These are phyloP conservation scores for Odontocerum albicorne DNA, from an alignment of 2,888 invertebrate genomes.

Conservation along the genomic window DNA sequence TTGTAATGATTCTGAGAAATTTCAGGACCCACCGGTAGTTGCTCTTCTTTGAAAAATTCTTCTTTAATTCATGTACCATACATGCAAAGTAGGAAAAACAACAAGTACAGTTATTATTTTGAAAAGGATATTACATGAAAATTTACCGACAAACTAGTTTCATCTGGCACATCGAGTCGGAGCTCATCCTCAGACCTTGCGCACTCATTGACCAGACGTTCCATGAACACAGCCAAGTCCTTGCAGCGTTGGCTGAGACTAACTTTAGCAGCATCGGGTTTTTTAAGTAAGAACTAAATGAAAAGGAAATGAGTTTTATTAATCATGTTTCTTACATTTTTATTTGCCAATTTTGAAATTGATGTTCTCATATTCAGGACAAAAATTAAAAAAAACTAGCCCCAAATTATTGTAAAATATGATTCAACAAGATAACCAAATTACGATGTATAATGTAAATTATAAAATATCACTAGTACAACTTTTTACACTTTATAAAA, in stretches of 20 bases:
- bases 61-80: neutral
- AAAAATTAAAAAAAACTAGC: too few species aligned
- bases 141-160: slow-evolving; percentile 66
- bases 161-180: slow-evolving; percentile 60
- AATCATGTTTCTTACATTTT: too few species aligned
- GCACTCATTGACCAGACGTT: slow-evolving; percentile 70
- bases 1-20: too few species aligned
- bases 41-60: neutral
- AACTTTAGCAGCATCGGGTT: slow-evolving; percentile 62
- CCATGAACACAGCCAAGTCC: slow-evolving; percentile 74
- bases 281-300: slow-evolving; percentile 41
- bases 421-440: too few species aligned
- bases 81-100: neutral
- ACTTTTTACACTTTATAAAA: too few species aligned
- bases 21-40: too few species aligned
- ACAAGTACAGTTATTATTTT: neutral
- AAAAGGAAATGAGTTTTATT: too few species aligned
- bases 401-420: too few species aligned
- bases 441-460: too few species aligned
- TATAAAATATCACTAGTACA: too few species aligned
- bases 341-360: too few species aligned
- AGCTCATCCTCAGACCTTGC: slow-evolving; percentile 59
- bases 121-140: slow-evolving; percentile 35
- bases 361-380: too few species aligned
- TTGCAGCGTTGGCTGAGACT: slow-evolving; percentile 69